A percentile compares a stretch with the other conserved stretches of the same genome.
Evolutionary conservation across 2,113 vertebrate genomes (phyloP).

Genomic region (Ictalurus furcatus): DNA sequence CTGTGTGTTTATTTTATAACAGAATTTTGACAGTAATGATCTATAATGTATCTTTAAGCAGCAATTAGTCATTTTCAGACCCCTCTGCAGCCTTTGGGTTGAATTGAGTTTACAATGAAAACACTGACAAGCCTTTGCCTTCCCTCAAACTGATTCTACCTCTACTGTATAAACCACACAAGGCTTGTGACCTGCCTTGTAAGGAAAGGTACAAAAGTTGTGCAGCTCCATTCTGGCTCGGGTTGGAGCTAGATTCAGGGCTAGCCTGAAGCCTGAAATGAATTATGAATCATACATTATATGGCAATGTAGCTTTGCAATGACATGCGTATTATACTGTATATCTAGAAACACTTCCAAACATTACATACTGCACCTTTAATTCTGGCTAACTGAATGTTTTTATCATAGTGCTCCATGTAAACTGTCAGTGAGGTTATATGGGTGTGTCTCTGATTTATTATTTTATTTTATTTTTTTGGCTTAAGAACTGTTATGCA

Average conservation of each 20-base stretch:
- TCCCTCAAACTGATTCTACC: neutral
- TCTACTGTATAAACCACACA: neutral
- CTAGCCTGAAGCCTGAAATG: neutral
- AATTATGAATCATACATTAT: neutral
- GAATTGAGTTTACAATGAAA: neutral
- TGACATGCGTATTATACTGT: neutral
- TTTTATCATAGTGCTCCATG: neutral
- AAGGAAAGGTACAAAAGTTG: neutral
- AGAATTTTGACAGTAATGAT: neutral
- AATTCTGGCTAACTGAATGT: neutral
- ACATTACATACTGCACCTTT: neutral
- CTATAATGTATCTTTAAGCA: neutral
- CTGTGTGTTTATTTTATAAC: neutral
- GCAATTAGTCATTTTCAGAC: neutral
- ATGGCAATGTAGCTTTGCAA: neutral
- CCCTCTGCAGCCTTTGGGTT: neutral
- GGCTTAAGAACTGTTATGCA: neutral
- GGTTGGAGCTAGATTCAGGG: neutral
- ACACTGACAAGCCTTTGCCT: neutral
- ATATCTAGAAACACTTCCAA: neutral
- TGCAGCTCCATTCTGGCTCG: neutral
- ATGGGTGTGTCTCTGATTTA: neutral
- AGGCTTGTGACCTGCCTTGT: neutral
- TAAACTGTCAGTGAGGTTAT: neutral
- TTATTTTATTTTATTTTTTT: slow-evolving; percentile 20